A percentile compares a stretch with the other conserved stretches of the same genome.
Evolutionary conservation across 2,113 vertebrate species (phyloP).

Genomic region (Pedionomus torquatus): DNA sequence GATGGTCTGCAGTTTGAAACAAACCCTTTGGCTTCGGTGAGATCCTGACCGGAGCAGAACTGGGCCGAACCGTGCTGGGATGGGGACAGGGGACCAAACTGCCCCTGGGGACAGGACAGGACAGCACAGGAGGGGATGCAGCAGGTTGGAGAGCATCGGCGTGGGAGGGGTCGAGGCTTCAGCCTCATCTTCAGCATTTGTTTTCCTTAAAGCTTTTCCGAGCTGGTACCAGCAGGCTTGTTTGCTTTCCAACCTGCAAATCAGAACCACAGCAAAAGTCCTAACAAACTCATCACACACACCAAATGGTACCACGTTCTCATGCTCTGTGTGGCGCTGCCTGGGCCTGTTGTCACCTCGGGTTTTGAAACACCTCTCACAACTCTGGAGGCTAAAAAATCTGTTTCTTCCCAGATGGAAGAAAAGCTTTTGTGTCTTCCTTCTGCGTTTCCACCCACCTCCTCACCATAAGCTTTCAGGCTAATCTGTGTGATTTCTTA

Average conservation of each 20-base stretch:
- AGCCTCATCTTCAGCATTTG: background rate
- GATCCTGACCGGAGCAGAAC: background rate
- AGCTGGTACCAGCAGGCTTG: background rate
- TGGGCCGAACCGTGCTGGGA: background rate
- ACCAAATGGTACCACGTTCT: background rate
- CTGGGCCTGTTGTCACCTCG: background rate
- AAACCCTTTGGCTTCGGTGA: background rate
- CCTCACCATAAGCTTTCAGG: background rate
- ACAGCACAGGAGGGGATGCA: background rate
- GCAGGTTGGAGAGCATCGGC: background rate
- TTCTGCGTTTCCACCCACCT: background rate
- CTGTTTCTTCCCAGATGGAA: background rate
- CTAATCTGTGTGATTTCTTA: background rate
- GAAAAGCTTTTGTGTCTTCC: background rate
- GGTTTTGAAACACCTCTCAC: background rate
- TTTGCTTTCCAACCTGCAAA: background rate
- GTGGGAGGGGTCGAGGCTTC: background rate
- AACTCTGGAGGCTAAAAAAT: background rate
- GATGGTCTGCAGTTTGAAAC: background rate
- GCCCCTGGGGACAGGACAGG: background rate
- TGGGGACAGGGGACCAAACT: background rate
- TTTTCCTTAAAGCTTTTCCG: background rate
- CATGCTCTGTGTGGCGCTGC: background rate
- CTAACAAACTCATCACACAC: background rate
- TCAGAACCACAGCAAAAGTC: background rate